phyloP scores from a whole-genome alignment of 2,113 vertebrate genomes.

The Antigone vipio region DNA sequence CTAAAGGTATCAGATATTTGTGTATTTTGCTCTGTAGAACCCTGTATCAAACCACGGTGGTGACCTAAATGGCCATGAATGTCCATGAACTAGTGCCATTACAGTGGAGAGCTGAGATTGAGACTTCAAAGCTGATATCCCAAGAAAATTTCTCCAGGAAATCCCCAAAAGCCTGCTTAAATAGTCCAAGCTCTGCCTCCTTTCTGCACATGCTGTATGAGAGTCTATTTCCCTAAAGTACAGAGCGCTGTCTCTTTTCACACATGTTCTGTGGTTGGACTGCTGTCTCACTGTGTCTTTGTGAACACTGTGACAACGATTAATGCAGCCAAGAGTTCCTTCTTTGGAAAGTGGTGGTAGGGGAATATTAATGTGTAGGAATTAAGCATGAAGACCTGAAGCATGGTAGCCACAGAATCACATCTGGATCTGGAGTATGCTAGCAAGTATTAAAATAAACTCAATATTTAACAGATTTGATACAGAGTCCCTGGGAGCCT shows the following conservation, averaged over 20 bases:
- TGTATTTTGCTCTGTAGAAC: neutral
- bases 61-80: neutral
- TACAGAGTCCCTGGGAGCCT: neutral
- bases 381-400: neutral
- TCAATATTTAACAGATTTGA: neutral
- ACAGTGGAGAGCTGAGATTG: neutral
- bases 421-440: neutral
- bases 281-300: neutral
- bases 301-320: neutral
- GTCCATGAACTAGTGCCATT: neutral
- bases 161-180: neutral
- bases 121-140: neutral
- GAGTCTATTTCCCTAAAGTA: neutral
- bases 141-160: neutral
- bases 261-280: neutral
- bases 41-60: neutral
- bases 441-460: neutral
- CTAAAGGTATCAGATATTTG: neutral
- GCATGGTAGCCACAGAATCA: neutral
- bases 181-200: neutral
- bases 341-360: neutral
- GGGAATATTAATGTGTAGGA: neutral
- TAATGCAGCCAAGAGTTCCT: neutral
- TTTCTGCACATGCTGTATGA: neutral
- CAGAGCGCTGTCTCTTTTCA: neutral